Evolutionary conservation across 2,888 invertebrate species (phyloP).

Genomic region (Abscondita cerata): DNA sequence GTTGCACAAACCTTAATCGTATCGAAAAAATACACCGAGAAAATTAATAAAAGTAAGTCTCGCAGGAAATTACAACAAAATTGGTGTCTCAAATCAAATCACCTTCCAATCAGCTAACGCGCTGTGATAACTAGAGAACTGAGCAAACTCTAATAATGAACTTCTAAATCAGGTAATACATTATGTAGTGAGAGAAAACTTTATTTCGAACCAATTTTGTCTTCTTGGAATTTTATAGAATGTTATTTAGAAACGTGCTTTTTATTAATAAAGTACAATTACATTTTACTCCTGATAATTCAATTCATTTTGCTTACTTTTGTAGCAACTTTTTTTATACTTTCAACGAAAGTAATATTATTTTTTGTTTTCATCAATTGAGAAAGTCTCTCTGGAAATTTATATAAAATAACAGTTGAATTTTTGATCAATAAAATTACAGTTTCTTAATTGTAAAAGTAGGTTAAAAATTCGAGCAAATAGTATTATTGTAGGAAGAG

Average conservation of each 20-base stretch:
- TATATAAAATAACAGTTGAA: no score
- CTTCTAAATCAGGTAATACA: constrained; percentile 1
- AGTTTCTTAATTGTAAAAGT: no score
- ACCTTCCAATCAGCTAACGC: constrained; percentile 9
- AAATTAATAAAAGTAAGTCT: constrained; percentile 6
- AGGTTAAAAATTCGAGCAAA: no score
- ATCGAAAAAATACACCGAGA: background rate
- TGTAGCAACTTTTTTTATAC: no score
- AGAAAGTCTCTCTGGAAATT: no score
- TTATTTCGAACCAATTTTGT: background rate
- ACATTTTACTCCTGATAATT: no score
- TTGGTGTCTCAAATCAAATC: constrained; percentile 7
- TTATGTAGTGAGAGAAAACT: background rate
- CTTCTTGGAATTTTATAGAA: background rate
- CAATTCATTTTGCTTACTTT: no score
- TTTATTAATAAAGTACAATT: no score
- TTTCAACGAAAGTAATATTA: no score
- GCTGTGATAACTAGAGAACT: constrained; percentile 5
- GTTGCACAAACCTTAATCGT: background rate
- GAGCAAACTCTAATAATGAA: constrained; percentile 1
- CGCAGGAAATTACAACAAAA: constrained; percentile 7
- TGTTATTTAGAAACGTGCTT: background rate
- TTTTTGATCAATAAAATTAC: no score
- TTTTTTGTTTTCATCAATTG: no score
- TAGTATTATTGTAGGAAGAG: no score